Evolutionary conservation across 2,113 vertebrate species (phyloP), one percentile per base, ranked within the genome.

Genomic region (Heterotis niloticus): DNA sequence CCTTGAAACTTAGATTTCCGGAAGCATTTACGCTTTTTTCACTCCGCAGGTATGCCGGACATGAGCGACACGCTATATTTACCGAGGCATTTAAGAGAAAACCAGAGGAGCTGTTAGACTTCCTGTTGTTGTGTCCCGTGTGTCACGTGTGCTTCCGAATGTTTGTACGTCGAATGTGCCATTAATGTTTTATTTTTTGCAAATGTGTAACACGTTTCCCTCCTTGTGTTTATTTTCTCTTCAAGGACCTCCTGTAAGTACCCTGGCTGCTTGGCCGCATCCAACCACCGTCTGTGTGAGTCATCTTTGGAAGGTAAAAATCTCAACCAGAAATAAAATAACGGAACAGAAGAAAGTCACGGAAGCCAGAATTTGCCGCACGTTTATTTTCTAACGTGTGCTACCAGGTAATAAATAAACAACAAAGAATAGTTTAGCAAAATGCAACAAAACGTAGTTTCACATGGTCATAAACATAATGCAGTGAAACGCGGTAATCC

Each of bases 171-270:
- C 80, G 57, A 83, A 13, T 57, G 62, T 57, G 0, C 14, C 68
- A 57, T 80, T 64, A 23, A 54, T 67, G 51, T 75, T 13, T 72
- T 76, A 54, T 80, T 7, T 78, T 0, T 75, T 80, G 52, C 44
- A 12, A 0, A 17, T 79, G 71, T 75, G 83, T 72, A 82, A 59
- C 14, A 23, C 60, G 89, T 28, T 92, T 82, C 92, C 82, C 83
- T 85, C 81, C 71, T 87, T 68, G 81, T 76, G 85, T 34, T 79
- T 74, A 77, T 72, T 69, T 75, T 82, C 82, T 82, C 83, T 71
- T n/a, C 11, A 88, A 99, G 97, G 97, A 93, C 94, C 95, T 93
- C 94, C 96, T 94, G 97, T 99, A 98, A 99, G 96, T 99, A 99
- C 83, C 44, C 75, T 81, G 74, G 44, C 84, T 82, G 82, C 87